These are phyloP conservation scores for Anaspis maculata DNA, from an alignment of 2,888 invertebrate genomes.

Conservation along the genomic window DNA sequence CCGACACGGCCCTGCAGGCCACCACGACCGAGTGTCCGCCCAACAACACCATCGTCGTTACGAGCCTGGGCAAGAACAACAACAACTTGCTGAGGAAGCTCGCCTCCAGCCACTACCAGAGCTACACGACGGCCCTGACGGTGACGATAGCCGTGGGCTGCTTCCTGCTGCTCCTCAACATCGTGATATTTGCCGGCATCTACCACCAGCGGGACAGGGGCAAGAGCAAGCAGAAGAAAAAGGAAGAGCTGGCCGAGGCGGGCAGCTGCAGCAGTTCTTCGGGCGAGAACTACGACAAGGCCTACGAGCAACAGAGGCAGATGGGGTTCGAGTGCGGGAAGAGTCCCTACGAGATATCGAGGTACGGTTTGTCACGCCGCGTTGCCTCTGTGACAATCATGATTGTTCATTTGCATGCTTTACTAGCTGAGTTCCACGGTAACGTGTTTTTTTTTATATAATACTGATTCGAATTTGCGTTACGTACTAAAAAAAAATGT, in stretches of 20 bases:
- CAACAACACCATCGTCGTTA: constrained; percentile 46
- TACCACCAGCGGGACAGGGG: constrained; percentile 71
- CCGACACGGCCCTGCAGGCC: constrained; percentile 43
- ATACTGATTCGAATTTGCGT: too few species aligned
- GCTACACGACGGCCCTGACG: constrained; percentile 80
- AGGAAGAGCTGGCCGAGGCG: constrained; percentile 67
- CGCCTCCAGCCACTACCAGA: constrained; percentile 78
- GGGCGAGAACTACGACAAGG: constrained; percentile 52
- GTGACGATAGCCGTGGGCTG: constrained; percentile 83
- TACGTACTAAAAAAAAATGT: too few species aligned
- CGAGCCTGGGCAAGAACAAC: constrained; percentile 45
- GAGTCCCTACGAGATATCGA: constrained; percentile 44
- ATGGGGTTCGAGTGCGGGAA: constrained; percentile 23
- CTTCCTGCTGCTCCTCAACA: constrained; percentile 70
- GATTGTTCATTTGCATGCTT: too few species aligned
- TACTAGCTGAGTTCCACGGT: too few species aligned
- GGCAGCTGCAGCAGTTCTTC: constrained; percentile 60
- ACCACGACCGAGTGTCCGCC: constrained; percentile 70
- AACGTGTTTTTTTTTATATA: too few species aligned
- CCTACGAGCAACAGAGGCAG: too few species aligned
- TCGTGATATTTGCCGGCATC: constrained; percentile 81
- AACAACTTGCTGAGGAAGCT: constrained; percentile 66
- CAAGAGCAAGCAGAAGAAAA: constrained; percentile 55
- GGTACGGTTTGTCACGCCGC: constrained; percentile 35
- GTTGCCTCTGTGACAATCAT: too few species aligned